A percentile compares a stretch with the other conserved stretches of the same genome.
These are phyloP conservation scores for Pelagia noctiluca DNA, from an alignment of 30 jellyfish, hydroid and myxozoan species.

Conservation along the genomic window DNA sequence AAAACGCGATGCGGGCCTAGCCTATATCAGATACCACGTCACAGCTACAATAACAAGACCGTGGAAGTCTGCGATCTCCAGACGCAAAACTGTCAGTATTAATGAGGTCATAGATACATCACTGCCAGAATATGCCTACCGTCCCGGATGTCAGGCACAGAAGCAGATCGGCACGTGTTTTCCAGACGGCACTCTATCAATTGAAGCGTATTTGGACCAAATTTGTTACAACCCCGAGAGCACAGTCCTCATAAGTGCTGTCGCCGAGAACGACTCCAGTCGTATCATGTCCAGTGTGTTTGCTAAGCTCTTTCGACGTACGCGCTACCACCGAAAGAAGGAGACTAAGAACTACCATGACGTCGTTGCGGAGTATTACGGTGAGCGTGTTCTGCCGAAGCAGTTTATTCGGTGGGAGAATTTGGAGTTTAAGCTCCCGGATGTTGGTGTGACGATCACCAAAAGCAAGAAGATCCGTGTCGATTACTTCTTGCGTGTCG, in stretches of 20 bases:
- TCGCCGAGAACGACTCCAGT: slow-evolving; percentile 89
- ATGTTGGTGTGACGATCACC: slow-evolving; percentile 80
- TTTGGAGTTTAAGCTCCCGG: slow-evolving; percentile 74
- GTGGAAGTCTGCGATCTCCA: slow-evolving; percentile 49
- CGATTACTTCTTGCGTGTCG: slow-evolving; percentile 94
- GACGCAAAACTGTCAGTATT: slow-evolving; percentile 42
- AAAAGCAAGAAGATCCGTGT: slow-evolving; percentile 83
- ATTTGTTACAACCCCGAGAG: slow-evolving; percentile 80
- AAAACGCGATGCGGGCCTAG: slow-evolving; percentile 75
- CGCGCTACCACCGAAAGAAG: slow-evolving; percentile 76
- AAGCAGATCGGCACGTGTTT: slow-evolving; percentile 69
- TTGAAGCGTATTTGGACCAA: slow-evolving; percentile 81
- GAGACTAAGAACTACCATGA: slow-evolving; percentile 75
- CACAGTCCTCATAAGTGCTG: slow-evolving; percentile 70
- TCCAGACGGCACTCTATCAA: slow-evolving; percentile 77
- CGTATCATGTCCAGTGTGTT: slow-evolving; percentile 87
- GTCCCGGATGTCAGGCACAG: slow-evolving; percentile 90
- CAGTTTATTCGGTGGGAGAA: slow-evolving; percentile 74
- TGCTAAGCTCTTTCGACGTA: slow-evolving; percentile 90
- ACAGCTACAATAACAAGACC: slow-evolving; percentile 86
- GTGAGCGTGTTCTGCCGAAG: slow-evolving; percentile 69
- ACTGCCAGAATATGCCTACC: slow-evolving; percentile 63
- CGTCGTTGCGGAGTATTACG: slow-evolving; percentile 77
- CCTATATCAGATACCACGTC: slow-evolving; percentile 71
- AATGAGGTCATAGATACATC: slow-evolving; percentile 86